Percentiles rank a stretch among this genome's conserved stretches.
These are phyloP conservation scores for Philaethria dido DNA, from an alignment of 2,888 invertebrate species.

Conservation along the genomic window DNA sequence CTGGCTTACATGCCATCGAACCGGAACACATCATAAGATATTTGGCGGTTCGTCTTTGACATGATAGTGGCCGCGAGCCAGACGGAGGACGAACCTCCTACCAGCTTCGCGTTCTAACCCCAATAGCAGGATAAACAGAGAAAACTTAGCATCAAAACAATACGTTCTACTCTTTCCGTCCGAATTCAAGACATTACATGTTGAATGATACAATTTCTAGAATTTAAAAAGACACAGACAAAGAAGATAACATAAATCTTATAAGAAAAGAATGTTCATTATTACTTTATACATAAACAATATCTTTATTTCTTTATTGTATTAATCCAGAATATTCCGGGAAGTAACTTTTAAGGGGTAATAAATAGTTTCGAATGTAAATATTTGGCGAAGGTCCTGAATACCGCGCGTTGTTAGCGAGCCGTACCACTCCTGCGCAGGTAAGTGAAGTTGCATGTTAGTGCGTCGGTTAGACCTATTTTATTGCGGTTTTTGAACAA, in stretches of 20 bases:
- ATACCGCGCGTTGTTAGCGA: slow-evolving; percentile 55
- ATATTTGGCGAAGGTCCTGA: slow-evolving; percentile 59
- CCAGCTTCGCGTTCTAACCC: too few relatives aligned
- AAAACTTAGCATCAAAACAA: too few relatives aligned
- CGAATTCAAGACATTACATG: too few relatives aligned
- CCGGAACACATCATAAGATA: too few relatives aligned
- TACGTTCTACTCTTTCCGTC: too few relatives aligned
- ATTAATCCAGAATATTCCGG: slow-evolving; percentile 46
- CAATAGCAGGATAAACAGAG: too few relatives aligned
- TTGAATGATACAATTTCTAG: neutral
- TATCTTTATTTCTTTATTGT: slow-evolving; percentile 46
- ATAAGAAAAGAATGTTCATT: slow-evolving; percentile 47
- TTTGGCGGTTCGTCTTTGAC: too few relatives aligned
- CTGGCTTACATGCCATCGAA: too few relatives aligned
- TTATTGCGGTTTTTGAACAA: slow-evolving; percentile 70
- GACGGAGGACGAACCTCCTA: too few relatives aligned
- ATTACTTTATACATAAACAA: slow-evolving; percentile 47
- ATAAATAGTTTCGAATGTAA: slow-evolving; percentile 51
- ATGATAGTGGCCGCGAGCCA: too few relatives aligned
- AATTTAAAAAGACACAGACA: neutral
- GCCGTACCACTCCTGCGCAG: slow-evolving; percentile 67
- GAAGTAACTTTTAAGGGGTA: slow-evolving; percentile 51
- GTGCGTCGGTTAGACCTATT: slow-evolving; percentile 72
- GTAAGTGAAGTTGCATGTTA: slow-evolving; percentile 80
- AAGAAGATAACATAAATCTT: slow-evolving; percentile 49